Base-by-base conservation (phyloP, 2,797 vertebrate species). In the Poeciliopsis turneri region DNA sequence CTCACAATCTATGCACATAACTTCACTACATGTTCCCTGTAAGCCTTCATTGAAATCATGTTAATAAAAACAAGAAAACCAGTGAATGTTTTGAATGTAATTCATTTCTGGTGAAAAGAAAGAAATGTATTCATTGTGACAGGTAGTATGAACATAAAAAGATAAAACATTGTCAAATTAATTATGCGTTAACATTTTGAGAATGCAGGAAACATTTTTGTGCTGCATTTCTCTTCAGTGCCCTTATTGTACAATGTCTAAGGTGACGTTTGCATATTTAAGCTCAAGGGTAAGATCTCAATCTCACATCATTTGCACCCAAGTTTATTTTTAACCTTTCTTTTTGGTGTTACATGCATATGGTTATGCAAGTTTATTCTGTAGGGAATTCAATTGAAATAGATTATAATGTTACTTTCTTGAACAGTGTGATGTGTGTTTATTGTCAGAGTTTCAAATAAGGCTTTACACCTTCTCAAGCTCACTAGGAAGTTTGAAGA, bases 211-310 rank as follows among this genome's bases (percentile, higher is more conserved):
- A 46, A n/a, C 0, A 2, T 18, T 77, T 41, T 7, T 75, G 41
- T 77, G 57, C 43, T 75, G 10, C 30, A n/a, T 76, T 5, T 83
- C 39, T 25, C 43, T 75, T 71, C 53, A 61, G 9, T 12, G 49
- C 59, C 45, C 55, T n/a, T 11, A 59, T 23, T 77, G 73, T 66
- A 69, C 47, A 77, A 16, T 39, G 11, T 25, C 41, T 59, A 47
- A 75, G n/a, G 15, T 15, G 51, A 57, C 69, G 33, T 69, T 72
- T 75, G 76, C 46, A 72, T 5, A 57, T 72, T 64, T 33, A 75
- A 72, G 0, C 15, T 45, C 68, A 28, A 70, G 25, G 41, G 25
- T n/a, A 45, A 28, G 41, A 70, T 70, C 23, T 70, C 68, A 70
- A 5, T 70, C 41, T 70, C 68, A 70, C 68, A 70, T 70, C 41